These are phyloP conservation scores for Corvus hawaiiensis DNA, from an alignment of 2,113 vertebrate genomes.

Conservation along the genomic window DNA sequence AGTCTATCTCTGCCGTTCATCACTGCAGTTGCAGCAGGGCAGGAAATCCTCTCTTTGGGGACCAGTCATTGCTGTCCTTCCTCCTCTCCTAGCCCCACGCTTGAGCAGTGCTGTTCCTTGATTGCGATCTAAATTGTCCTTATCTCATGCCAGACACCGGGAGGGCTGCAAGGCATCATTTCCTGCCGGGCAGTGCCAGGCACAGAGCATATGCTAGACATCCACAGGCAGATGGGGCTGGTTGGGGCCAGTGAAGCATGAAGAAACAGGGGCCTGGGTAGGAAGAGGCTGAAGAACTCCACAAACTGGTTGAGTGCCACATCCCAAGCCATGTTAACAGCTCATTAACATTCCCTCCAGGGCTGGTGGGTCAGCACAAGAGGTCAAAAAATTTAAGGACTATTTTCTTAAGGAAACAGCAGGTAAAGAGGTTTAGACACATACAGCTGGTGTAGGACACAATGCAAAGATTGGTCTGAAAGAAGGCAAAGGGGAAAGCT, in stretches of 20 bases:
- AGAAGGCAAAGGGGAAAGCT: constrained; percentile 50
- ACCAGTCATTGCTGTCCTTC: not conserved
- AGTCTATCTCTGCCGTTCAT: not conserved
- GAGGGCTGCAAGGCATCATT: constrained; percentile 27
- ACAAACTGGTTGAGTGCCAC: constrained; percentile 11
- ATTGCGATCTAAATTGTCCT: constrained; percentile 54
- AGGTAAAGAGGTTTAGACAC: constrained; percentile 6
- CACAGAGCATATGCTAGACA: constrained; percentile 63
- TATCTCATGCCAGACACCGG: constrained; percentile 39
- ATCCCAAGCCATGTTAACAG: constrained; percentile 42
- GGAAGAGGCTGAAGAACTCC: constrained; percentile 38
- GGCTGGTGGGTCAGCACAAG: not conserved
- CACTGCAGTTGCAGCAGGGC: not conserved
- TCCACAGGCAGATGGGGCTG: constrained; percentile 59
- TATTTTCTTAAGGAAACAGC: constrained; percentile 51
- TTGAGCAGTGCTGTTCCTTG: constrained; percentile 28
- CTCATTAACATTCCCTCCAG: constrained; percentile 56
- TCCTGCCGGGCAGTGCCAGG: constrained; percentile 61
- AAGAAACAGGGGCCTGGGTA: not conserved
- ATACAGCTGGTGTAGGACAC: not conserved
- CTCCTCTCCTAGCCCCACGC: not conserved
- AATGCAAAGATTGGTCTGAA: constrained; percentile 4
- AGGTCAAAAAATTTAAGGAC: constrained; percentile 58
- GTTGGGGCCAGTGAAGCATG: constrained; percentile 38
- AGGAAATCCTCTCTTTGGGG: constrained; percentile 40